These are phyloP conservation scores for Aphidius ervi DNA, from an alignment of 1,140 invertebrate species.

Conservation along the genomic window DNA sequence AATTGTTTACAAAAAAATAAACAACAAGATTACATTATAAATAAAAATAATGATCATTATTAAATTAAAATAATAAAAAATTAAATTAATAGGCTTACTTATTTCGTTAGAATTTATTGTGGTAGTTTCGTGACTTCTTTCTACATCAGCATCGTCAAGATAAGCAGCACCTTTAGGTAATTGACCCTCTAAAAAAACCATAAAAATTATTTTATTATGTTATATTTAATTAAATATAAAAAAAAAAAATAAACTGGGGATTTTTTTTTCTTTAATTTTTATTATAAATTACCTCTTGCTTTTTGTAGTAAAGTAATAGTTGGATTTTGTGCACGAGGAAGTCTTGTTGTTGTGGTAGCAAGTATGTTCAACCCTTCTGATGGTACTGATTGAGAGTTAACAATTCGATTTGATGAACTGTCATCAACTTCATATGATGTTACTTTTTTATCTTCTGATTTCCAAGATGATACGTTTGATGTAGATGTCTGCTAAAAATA, in stretches of 20 bases:
- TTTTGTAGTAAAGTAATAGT: constrained; percentile 85
- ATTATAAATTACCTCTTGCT: constrained; percentile 67
- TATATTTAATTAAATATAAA: constrained; percentile 16
- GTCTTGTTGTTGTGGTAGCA: constrained; percentile 47
- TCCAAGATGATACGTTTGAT: constrained; percentile 42
- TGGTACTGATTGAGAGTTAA: constrained; percentile 64
- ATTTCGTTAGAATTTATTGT: constrained; percentile 60
- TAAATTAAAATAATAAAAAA: background rate
- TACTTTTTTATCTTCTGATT: constrained; percentile 32
- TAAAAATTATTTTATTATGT: constrained; percentile 19
- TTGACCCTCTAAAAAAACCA: constrained; percentile 68
- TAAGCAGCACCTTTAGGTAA: constrained; percentile 73
- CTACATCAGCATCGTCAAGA: constrained; percentile 59
- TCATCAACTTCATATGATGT: constrained; percentile 35
- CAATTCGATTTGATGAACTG: constrained; percentile 55
- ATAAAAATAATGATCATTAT: constrained; percentile 1
- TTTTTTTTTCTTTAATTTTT: background rate
- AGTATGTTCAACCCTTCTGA: constrained; percentile 59
- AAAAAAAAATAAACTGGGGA: constrained; percentile 1
- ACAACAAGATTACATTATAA: background rate
- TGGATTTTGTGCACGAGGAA: constrained; percentile 81
- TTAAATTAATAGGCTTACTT: constrained; percentile 47
- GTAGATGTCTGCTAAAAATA: constrained; percentile 20
- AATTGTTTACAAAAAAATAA: background rate
- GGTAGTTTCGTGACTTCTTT: constrained; percentile 53